Conservation (phyloP, 2,888 invertebrate species). For the Electrophaes corylata region DNA sequence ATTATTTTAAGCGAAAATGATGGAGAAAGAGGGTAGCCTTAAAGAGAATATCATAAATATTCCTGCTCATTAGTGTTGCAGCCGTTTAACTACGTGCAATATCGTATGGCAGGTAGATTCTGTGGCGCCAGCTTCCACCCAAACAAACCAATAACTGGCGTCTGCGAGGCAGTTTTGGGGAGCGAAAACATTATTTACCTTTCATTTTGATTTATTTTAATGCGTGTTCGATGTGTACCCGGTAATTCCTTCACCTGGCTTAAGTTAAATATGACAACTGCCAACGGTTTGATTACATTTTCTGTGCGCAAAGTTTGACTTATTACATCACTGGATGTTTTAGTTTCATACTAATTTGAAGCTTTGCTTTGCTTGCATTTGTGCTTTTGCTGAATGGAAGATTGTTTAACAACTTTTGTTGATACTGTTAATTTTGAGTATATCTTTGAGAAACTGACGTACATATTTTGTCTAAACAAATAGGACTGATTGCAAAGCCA, state of each 20-base stretch:
- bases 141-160: conserved; percentile 77
- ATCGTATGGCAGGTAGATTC: conserved; percentile 56
- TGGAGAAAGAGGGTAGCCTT: conserved; percentile 37
- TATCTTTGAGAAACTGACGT: neutral
- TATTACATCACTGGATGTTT: conserved; percentile 18
- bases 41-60: conserved; percentile 52
- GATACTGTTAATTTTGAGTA: neutral
- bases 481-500: neutral
- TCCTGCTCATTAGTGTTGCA: conserved; percentile 52
- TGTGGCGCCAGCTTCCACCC: conserved; percentile 61
- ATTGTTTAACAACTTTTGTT: neutral
- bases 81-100: conserved; percentile 46
- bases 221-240: conserved; percentile 43
- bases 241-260: conserved; percentile 45
- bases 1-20: conserved; percentile 34
- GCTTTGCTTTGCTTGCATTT: neutral
- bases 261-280: conserved; percentile 23
- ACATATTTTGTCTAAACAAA: neutral
- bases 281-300: conserved; percentile 22
- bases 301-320: conserved; percentile 22
- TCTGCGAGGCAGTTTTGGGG: conserved; percentile 63
- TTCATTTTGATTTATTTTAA: conserved; percentile 52
- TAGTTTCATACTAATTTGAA: conserved; percentile 11
- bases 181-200: conserved; percentile 68
- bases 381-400: conserved; percentile 18